Evolutionary conservation across 2,113 vertebrate species (phyloP), one percentile per base, ranked within the genome.

Genomic region (Aegotheles bennettii): DNA sequence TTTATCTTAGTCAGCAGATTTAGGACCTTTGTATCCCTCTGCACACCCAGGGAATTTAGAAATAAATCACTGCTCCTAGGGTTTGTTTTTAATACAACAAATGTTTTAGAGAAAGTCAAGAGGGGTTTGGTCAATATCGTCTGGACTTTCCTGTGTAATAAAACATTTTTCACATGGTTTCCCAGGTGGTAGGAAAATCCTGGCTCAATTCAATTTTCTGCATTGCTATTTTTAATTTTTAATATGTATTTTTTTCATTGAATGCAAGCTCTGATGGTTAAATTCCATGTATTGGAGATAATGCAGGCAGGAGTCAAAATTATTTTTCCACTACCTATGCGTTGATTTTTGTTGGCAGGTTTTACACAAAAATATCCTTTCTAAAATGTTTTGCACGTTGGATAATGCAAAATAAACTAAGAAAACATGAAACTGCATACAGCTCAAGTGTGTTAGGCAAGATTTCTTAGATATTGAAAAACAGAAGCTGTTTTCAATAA

Each of bases 1-100:
- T 96, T 97, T 95, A 96, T 95, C 95, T 94, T 95, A 96, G 94
- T 96, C 96, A 96, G 97, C 97, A 97, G 84, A 94, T 97, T 96
- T 95, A 93, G 88, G 82, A 87, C 88, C 95, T 95, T 93, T 94
- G 67, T 75, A 43, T 77, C 36, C 91, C 79, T 87, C 61, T 83
- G 89, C 59, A 89, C 61, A 53, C 81, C 33, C 63, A 91, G 73
- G 73, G 95, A 95, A 95, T 96, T 94, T 90, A 90, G 90, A 97
- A 97, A 95, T 93, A 95, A 96, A 97, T 95, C 65, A 88, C 73
- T 95, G n/a, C 48, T 95, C 40, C 69, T 84, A 68, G 43, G 42
- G 29, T 73, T 61, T 91, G 75, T 43, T 96, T 93, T 92, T 90
- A 95, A 97, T 94, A 89, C 84, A 96, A 93, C 84, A 82, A 95